Evolutionary conservation across 2,113 vertebrate species (phyloP), one percentile per base, ranked within the genome.

Genomic region (Abramis brama): DNA sequence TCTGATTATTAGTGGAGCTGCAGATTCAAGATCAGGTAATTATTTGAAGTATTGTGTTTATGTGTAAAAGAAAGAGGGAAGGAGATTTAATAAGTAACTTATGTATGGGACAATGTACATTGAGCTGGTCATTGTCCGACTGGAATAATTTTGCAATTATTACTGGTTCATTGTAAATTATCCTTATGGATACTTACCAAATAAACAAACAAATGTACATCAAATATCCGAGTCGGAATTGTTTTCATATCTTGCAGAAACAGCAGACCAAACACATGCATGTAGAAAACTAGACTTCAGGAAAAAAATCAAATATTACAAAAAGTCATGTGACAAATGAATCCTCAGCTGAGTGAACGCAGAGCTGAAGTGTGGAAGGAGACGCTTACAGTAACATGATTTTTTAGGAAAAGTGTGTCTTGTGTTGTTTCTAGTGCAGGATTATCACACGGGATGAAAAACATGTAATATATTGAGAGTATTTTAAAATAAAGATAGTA

Each of bases 1-100:
- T n/a, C 30, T 78, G 27, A 45, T 43, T 45, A 3, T 45, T 73
- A 13, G 10, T 45, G 70, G 70, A 45, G 23, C 11, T 73, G 15
- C 17, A 78, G 27, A 57, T 78, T 78, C 50, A 78, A 78, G 75
- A 23, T 52, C 75, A 78, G 75, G 75, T 78, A 78, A 78, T 9
- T 33, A 23, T 78, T 57, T 78, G 10, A 73, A 73, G 39, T 4
- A 2, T 23, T 70, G 15, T 21, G 15, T 76, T 78, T 5, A 78
- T 15, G 12, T 21, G 27, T 23, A 12, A 5, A 55, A 57, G 19
- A 55, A 23, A 55, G 47, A 12, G 27, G 7, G 7, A 57, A 30
- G 0, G 5, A 45, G 21, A 43, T 73, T 73, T 23, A 78, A 57
- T 33, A 55, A 78, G 19, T 78, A 33, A 78, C 45, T 77, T 55